Evolutionary conservation across 2,888 invertebrate species (phyloP), one percentile per base, ranked within the genome.

Genomic region (Poecilobothrus nobilitatus): DNA sequence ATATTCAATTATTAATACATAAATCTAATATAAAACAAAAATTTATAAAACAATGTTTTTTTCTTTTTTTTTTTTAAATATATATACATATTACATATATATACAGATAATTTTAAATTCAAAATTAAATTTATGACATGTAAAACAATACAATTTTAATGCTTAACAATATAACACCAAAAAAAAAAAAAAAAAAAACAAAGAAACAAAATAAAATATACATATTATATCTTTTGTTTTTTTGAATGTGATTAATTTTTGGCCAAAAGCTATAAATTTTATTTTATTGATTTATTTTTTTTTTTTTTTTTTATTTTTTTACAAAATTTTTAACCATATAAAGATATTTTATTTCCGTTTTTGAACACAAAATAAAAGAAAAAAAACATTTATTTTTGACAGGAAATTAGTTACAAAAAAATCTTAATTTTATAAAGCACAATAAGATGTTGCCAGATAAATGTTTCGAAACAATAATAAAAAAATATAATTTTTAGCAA

Each of bases 231-330:
- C 41, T 41, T 53, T 53, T 53, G 53, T 53, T 53, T 53, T 41
- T 15, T 41, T 12, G 41, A 9, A 15, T 15, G 53, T n/a, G 53
- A 53, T 53, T 41, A 41, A 41, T 41, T 41, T 53, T 53, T 53
- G 53, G 53, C 53, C 53, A 53, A 53, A 53, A 53, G 53, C 53
- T 18, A 53, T 53, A 53, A 18, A 53, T 53, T 53, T 53, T 53
- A 18, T 12, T 37, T 37, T 37, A 37, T 37, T 37, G 37, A 12
- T 37, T 27, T 27, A 27, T 41, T 41, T 12, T 41, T 41, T 41
- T 41, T 41, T 41, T 41, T 41, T 41, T 41, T 41, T 41, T 41
- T 15, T 12, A 41, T 41, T 41, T 41, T 41, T 12, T 41, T 41
- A 41, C 27, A 37, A 37, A 10, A 37, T 53, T 53, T 53, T 53